phyloP scores from a whole-genome alignment of 2,888 invertebrate genomes.

The Aphodius sticticus region DNA sequence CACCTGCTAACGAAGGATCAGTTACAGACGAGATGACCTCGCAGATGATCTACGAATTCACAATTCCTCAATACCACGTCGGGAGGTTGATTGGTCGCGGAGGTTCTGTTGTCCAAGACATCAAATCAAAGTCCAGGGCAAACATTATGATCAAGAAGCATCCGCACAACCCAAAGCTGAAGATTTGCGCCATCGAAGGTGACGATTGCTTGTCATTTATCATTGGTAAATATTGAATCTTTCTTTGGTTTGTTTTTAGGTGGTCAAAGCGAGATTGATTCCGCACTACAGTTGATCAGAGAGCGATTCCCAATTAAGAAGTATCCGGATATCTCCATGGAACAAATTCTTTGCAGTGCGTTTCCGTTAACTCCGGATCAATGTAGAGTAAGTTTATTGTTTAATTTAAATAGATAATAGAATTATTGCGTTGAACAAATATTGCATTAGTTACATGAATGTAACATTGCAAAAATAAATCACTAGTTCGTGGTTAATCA shows the following conservation, averaged over 20 bases:
- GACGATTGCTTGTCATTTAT: not conserved
- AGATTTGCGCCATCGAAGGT: constrained; percentile 88
- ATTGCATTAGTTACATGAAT: too few species aligned
- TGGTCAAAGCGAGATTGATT: constrained; percentile 78
- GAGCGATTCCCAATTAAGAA: constrained; percentile 83
- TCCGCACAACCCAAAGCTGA: constrained; percentile 75
- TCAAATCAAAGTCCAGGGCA: constrained; percentile 81
- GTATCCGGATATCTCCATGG: constrained; percentile 81
- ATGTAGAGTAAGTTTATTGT: constrained; percentile 53
- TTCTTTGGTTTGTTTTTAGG: constrained; percentile 61
- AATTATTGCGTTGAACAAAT: too few species aligned
- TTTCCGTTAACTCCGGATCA: constrained; percentile 53
- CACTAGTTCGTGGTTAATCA: too few species aligned
- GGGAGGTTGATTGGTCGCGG: constrained; percentile 88
- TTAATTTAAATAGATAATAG: not conserved
- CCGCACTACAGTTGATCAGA: constrained; percentile 84
- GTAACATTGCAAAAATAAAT: too few species aligned
- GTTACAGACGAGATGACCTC: constrained; percentile 45
- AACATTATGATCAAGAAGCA: constrained; percentile 81
- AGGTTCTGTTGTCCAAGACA: constrained; percentile 81
- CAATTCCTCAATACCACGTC: constrained; percentile 77
- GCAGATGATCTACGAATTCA: constrained; percentile 73
- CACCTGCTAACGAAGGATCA: constrained; percentile 62
- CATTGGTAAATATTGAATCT: not conserved
- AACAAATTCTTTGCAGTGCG: constrained; percentile 61